phyloP scores from a whole-genome alignment of 1,140 invertebrate genomes.

The Diachasma alloeum region DNA sequence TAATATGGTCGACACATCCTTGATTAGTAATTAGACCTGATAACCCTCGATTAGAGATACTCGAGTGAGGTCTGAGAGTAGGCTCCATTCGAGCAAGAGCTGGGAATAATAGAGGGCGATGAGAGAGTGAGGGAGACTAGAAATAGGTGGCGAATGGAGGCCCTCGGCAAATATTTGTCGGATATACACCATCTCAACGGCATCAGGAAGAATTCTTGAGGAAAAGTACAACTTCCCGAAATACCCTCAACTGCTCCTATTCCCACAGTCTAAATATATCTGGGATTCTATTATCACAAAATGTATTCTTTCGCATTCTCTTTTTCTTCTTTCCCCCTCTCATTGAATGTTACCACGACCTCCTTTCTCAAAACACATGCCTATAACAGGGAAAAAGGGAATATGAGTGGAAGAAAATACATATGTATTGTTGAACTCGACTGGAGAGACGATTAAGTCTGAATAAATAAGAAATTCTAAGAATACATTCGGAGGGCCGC shows the following conservation, averaged over 20 bases:
- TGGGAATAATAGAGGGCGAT: neutral
- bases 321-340: neutral
- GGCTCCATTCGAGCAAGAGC: neutral
- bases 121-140: neutral
- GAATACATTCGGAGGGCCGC: neutral
- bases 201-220: neutral
- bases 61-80: slow-evolving; percentile 10
- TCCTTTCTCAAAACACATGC: slow-evolving; percentile 1
- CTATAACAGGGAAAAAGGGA: neutral
- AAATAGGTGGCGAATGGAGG: neutral
- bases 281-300: slow-evolving; percentile 3
- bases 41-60: slow-evolving; percentile 39
- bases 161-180: neutral
- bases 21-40: slow-evolving; percentile 43
- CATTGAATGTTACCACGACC: neutral
- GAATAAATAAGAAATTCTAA: neutral
- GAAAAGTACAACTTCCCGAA: neutral
- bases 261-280: slow-evolving; percentile 10
- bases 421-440: neutral
- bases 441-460: neutral
- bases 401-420: neutral
- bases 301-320: neutral
- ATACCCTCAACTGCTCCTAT: neutral
- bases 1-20: slow-evolving; percentile 21
- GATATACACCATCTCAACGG: neutral